Conservation (phyloP, 2,797 vertebrate genomes). For the Petrocephalus schoutedeni region DNA sequence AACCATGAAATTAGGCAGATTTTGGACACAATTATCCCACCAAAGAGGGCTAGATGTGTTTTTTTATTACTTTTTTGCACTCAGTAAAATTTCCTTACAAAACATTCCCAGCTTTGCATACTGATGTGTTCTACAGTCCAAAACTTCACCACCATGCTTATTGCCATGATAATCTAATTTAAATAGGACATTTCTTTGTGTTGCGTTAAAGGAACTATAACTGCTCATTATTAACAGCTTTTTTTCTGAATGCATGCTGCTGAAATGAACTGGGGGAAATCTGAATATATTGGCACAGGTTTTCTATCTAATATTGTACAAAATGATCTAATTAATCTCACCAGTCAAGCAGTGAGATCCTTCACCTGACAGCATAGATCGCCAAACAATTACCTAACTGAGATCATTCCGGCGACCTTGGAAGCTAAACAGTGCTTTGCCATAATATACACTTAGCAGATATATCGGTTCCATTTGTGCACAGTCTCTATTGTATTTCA, state of each 20-base stretch:
- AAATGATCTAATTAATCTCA: slow-evolving; percentile 50
- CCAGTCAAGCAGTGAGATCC: slow-evolving; percentile 35
- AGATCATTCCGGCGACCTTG: slow-evolving; percentile 44
- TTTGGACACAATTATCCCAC: not conserved
- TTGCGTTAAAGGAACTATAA: not conserved
- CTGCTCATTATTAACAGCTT: slow-evolving; percentile 18
- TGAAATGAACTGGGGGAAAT: slow-evolving; percentile 41
- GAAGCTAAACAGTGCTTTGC: slow-evolving; percentile 42
- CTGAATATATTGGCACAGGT: slow-evolving; percentile 30
- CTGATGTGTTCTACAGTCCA: not conserved
- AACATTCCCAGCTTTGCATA: not conserved
- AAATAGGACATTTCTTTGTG: not conserved
- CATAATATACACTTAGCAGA: slow-evolving; percentile 40
- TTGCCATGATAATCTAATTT: not conserved
- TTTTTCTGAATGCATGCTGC: slow-evolving; percentile 38
- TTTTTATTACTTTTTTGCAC: not conserved
- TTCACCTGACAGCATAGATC: slow-evolving; percentile 45
- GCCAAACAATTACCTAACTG: slow-evolving; percentile 49
- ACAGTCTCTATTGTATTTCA: slow-evolving; percentile 28
- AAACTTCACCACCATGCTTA: not conserved
- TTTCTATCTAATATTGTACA: slow-evolving; percentile 28
- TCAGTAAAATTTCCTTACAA: not conserved
- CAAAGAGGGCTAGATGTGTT: not conserved
- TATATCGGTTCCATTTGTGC: slow-evolving; percentile 19
- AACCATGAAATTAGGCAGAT: not conserved